Conservation (phyloP, 2,113 vertebrate genomes). For the Piprites chloris region DNA sequence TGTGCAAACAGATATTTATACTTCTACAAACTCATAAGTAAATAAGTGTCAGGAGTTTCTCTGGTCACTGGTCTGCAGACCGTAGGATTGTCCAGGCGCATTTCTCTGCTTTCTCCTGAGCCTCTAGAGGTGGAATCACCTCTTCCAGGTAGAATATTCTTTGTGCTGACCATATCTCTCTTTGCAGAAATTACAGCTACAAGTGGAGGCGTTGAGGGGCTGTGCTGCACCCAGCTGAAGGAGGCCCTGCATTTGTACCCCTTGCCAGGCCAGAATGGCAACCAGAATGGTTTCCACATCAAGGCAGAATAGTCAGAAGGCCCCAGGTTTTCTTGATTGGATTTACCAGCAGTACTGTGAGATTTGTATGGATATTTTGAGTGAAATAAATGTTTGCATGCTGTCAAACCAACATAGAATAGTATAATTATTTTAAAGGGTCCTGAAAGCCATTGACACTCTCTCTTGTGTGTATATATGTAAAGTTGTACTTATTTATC, state of each 20-base stretch:
- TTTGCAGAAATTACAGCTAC: not conserved
- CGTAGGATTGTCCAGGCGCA: not conserved
- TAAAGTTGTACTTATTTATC: constrained; percentile 38
- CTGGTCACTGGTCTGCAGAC: not conserved
- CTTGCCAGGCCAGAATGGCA: not conserved
- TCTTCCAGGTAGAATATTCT: not conserved
- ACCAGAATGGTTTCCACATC: not conserved
- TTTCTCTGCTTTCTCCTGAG: not conserved
- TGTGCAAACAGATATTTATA: not conserved
- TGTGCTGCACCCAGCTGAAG: rapidly evolving
- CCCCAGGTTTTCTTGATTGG: not conserved
- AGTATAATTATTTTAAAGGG: not conserved
- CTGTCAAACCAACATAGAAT: not conserved
- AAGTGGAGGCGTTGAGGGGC: rapidly evolving
- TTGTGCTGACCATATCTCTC: not conserved
- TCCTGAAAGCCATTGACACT: not conserved
- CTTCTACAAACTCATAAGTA: not conserved
- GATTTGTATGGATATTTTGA: not conserved
- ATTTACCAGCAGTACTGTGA: not conserved
- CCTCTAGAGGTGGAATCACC: not conserved
- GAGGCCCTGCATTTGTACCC: rapidly evolving
- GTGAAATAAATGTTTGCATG: not conserved
- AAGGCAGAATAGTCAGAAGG: not conserved
- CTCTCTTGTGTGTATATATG: not conserved
- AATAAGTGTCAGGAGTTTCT: not conserved